These are phyloP conservation scores for Paramisgurnus dabryanus DNA, from an alignment of 2,113 vertebrate genomes.

Conservation along the genomic window DNA sequence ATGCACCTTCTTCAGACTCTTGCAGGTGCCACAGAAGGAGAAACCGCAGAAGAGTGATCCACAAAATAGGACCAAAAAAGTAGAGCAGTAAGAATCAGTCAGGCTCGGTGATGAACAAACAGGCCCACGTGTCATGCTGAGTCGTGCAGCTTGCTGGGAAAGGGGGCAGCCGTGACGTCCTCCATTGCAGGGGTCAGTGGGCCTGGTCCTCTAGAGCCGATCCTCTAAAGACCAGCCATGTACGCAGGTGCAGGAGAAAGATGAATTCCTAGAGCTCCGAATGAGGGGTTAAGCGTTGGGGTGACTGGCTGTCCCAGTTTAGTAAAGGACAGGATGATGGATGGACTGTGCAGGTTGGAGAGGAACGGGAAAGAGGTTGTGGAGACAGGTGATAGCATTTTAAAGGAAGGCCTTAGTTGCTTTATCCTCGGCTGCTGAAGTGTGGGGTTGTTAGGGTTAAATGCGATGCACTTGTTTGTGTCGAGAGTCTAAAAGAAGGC, in stretches of 20 bases:
- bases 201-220: background rate
- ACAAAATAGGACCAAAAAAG: conserved; percentile 49
- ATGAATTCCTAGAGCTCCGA: conserved; percentile 41
- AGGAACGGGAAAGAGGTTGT: conserved; percentile 30
- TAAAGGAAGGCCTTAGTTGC: conserved; percentile 10
- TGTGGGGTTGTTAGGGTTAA: conserved; percentile 6
- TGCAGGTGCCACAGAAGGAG: conserved; percentile 23
- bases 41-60: background rate
- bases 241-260: conserved; percentile 45
- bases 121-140: conserved; percentile 25
- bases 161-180: conserved; percentile 37
- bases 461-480: conserved; percentile 26
- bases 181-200: conserved; percentile 19
- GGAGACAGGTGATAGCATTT: conserved; percentile 43
- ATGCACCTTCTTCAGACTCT: background rate
- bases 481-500: conserved; percentile 44
- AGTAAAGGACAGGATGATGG: conserved; percentile 65
- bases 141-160: conserved; percentile 28
- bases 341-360: conserved; percentile 52
- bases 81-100: conserved; percentile 57
- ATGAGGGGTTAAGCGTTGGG: conserved; percentile 66
- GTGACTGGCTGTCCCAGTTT: conserved; percentile 65
- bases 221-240: conserved; percentile 24
- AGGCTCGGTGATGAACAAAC: conserved; percentile 47
- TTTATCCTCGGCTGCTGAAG: background rate